Evolutionary conservation across 2,113 vertebrate genomes (phyloP).

Genomic region (Peromyscus maniculatus): DNA sequence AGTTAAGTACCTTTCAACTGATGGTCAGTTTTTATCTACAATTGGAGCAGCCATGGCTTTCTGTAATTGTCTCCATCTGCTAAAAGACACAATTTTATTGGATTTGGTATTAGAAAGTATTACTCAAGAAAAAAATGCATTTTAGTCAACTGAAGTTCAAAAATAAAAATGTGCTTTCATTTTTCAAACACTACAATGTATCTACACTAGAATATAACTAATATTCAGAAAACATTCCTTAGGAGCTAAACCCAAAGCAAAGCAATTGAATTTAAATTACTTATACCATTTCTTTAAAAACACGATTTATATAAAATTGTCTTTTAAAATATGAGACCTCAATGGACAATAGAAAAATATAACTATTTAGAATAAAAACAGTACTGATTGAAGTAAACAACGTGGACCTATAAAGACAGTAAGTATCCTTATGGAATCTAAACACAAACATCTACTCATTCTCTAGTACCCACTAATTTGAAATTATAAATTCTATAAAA

Average conservation of each 20-base stretch:
- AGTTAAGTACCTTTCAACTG: background rate
- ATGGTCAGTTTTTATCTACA: background rate
- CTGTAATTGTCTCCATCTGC: background rate
- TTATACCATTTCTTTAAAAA: conserved; percentile 49
- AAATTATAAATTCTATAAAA: background rate
- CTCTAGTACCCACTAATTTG: background rate
- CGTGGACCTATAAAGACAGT: background rate
- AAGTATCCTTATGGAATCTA: background rate
- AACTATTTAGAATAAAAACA: background rate
- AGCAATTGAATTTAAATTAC: conserved; percentile 16
- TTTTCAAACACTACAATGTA: background rate
- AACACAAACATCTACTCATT: background rate
- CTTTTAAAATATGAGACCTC: conserved; percentile 20
- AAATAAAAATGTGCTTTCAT: background rate
- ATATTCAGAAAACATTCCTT: background rate
- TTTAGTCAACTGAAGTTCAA: background rate
- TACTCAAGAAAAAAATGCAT: background rate
- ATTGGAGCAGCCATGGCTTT: background rate
- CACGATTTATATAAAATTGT: conserved; percentile 35
- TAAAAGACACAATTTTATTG: background rate
- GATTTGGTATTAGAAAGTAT: background rate
- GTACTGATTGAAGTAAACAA: background rate
- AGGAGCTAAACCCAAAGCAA: conserved; percentile 65
- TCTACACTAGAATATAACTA: background rate
- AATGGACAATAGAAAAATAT: conserved; percentile 24